Conservation (phyloP, 2,113 vertebrate species). For the Callithrix jacchus region DNA sequence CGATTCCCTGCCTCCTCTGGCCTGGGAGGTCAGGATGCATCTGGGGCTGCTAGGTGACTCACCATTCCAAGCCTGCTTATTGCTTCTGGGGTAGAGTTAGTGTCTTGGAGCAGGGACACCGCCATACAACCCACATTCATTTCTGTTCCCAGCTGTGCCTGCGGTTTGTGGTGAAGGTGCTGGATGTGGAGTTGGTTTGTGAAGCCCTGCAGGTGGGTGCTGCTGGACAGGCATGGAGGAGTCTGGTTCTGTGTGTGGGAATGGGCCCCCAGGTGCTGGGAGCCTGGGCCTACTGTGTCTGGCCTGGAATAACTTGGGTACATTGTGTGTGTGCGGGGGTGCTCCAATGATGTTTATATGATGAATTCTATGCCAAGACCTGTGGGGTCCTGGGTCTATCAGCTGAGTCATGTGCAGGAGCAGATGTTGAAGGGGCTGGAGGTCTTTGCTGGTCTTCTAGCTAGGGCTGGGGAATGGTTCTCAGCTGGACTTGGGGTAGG, state of each 20-base stretch:
- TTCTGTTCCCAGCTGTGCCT: slow-evolving; percentile 84
- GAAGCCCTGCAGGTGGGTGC: slow-evolving; percentile 87
- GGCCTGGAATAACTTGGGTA: background rate
- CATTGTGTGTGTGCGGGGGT: background rate
- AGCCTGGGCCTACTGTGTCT: background rate
- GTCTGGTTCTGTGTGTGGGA: background rate
- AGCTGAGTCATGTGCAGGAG: background rate
- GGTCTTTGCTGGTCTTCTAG: background rate
- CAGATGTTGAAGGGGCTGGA: background rate
- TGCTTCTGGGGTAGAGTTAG: background rate
- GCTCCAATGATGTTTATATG: background rate
- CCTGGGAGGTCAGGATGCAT: background rate
- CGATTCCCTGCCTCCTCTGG: background rate
- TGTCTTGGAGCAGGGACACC: background rate
- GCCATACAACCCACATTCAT: background rate
- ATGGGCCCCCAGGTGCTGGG: background rate
- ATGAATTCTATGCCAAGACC: background rate
- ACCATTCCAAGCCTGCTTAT: background rate
- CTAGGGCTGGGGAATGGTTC: background rate
- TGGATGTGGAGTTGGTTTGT: slow-evolving; percentile 85
- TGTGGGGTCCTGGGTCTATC: background rate
- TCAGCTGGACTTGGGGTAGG: background rate
- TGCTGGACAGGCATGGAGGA: background rate
- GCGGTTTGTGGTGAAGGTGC: slow-evolving; percentile 83
- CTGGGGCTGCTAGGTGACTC: background rate